These are phyloP conservation scores for Eupithecia centaureata DNA, from an alignment of 2,888 invertebrate species.

Conservation along the genomic window DNA sequence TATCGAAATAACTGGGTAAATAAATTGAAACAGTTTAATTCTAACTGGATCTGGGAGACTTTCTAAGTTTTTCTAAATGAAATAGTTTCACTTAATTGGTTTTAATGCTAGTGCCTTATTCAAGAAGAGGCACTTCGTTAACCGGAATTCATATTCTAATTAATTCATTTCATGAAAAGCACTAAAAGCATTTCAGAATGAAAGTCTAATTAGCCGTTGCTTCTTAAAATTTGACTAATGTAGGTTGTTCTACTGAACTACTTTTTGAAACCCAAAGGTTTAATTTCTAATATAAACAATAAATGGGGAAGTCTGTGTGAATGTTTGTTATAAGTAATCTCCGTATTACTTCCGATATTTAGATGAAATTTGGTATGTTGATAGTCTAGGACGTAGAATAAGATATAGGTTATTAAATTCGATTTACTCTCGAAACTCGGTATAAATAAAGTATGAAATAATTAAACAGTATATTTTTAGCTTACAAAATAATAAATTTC, in stretches of 20 bases:
- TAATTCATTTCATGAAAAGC: not conserved
- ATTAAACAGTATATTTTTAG: no score
- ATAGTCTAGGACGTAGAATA: no score
- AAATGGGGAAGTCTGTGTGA: no score
- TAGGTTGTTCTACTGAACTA: not conserved
- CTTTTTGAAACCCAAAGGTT: not conserved
- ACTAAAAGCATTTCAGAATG: not conserved
- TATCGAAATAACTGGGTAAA: not conserved
- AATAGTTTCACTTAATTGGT: not conserved
- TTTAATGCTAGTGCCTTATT: not conserved
- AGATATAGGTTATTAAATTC: no score
- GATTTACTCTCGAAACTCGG: no score
- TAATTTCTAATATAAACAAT: no score
- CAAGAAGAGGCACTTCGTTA: not conserved
- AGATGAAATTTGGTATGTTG: no score
- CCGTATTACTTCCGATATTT: no score
- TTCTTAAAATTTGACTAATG: not conserved
- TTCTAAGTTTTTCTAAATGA: not conserved
- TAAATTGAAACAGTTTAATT: not conserved
- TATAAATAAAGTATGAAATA: no score
- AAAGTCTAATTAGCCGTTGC: not conserved
- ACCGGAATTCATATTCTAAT: not conserved
- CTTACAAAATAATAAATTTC: no score
- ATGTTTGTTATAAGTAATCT: no score
- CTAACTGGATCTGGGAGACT: not conserved